These are phyloP conservation scores for Lophotriccus pileatus DNA, from an alignment of 2,797 vertebrate genomes.

Conservation along the genomic window DNA sequence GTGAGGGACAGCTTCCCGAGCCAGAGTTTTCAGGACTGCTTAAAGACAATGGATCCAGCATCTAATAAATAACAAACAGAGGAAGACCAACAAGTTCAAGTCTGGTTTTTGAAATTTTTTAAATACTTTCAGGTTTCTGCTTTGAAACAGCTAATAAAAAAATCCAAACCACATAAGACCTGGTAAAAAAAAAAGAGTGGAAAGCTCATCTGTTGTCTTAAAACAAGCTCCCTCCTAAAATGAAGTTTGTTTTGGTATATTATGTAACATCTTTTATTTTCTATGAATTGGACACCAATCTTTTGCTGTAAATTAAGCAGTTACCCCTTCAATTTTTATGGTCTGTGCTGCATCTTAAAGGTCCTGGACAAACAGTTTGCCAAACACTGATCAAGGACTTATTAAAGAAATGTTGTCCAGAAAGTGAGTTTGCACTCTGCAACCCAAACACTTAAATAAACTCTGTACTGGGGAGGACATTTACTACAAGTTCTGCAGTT, in stretches of 20 bases:
- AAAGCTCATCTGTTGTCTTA: not conserved
- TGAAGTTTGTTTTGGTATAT: not conserved
- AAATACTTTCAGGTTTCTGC: not conserved
- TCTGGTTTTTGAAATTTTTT: not conserved
- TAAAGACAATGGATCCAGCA: slow-evolving; percentile 96
- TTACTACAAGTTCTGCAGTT: not conserved
- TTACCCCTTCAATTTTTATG: not conserved
- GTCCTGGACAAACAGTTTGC: not conserved
- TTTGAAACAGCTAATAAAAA: not conserved
- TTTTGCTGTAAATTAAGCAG: not conserved
- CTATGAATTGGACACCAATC: not conserved
- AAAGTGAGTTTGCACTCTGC: not conserved
- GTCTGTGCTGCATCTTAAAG: not conserved
- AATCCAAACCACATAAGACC: not conserved
- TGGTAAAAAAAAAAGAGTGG: not conserved
- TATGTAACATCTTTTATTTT: not conserved
- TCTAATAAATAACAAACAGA: slow-evolving; percentile 75
- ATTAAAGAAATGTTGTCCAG: not conserved
- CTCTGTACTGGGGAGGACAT: not conserved
- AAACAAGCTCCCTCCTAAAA: not conserved
- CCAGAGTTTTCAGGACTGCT: slow-evolving; percentile 99
- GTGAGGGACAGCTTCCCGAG: slow-evolving; percentile 96
- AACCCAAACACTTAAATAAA: not conserved
- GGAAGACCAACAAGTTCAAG: not conserved
- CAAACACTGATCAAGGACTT: not conserved